Percentiles rank a stretch among this genome's conserved stretches.
phyloP scores from a whole-genome alignment of 2,113 vertebrate genomes.

The Zosterops japonicus region DNA sequence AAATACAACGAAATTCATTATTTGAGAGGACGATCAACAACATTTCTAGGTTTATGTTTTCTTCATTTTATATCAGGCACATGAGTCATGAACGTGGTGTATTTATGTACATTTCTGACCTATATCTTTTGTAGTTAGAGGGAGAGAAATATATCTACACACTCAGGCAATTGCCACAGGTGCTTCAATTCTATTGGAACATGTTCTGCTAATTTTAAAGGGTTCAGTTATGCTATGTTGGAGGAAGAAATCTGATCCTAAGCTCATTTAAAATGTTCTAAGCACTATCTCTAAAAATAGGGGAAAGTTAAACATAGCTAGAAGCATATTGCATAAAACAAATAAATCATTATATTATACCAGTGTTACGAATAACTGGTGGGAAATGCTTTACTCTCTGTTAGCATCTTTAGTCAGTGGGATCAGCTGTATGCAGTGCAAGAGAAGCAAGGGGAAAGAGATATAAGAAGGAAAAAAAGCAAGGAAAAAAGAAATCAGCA shows the following conservation, averaged over 20 bases:
- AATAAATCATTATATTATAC: not conserved
- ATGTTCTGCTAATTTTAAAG: not conserved
- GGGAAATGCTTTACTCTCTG: not conserved
- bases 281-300: not conserved
- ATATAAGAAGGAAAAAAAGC: too few relatives aligned
- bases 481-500: not conserved
- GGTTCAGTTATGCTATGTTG: not conserved
- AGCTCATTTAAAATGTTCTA: not conserved
- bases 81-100: accelerated
- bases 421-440: not conserved
- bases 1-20: not conserved
- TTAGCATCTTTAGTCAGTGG: not conserved
- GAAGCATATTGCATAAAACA: constrained; percentile 17
- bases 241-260: not conserved
- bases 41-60: not conserved
- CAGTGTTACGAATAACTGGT: not conserved
- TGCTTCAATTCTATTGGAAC: not conserved
- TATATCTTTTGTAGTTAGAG: not conserved
- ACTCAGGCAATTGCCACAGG: not conserved
- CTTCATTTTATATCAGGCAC: not conserved
- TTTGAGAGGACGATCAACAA: not conserved
- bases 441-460: not conserved
- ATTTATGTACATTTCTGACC: not conserved
- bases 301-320: constrained; percentile 29
- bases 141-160: not conserved